Base-by-base conservation (phyloP, 2,113 vertebrate genomes). In the Agelaius tricolor region DNA sequence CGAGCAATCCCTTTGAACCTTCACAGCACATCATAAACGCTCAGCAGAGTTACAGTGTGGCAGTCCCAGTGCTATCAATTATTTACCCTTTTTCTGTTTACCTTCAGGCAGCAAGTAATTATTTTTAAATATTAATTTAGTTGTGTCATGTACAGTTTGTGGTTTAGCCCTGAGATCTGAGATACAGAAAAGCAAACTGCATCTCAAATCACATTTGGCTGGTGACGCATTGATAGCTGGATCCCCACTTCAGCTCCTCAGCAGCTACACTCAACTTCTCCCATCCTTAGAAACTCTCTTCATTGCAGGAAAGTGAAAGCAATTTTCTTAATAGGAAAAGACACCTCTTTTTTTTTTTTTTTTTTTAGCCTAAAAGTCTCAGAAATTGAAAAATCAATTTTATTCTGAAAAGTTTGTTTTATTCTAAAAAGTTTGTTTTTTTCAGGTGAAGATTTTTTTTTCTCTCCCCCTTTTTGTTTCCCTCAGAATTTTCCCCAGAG, bases 61-160 rank as follows among this genome's bases (percentile, higher is more conserved):
- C 86, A 94, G 95, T 98, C 97, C 97, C 97, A 96, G 71, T 87
- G 96, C 97, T 97, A 98, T 98, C 98, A 98, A 98, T 98, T 98
- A 98, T 98, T 98, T 98, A 98, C 97, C 97, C 97, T 96, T 97
- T 98, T 97, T 96, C 97, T 97, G 97, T 98, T 98, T 98, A 97
- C 98, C 98, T 98, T 97, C 95, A 92, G 98, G 98, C 98, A 97
- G 97, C 97, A 97, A 96, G 97, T 98, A 98, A 98, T 98, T 98
- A 98, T 98, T 98, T 98, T 98, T 98, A 99, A 98, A 98, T 98
- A 98, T 99, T 98, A 98, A 99, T 98, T 98, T 98, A 98, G 95
- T 98, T 98, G 98, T 98, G 98, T 98, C 98, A 97, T 98, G 98
- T 98, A 98, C 97, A 97, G 96, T 97, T 98, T 97, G 95, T 95